Conservation (phyloP, 2,113 vertebrate species). For the Myodes glareolus region DNA sequence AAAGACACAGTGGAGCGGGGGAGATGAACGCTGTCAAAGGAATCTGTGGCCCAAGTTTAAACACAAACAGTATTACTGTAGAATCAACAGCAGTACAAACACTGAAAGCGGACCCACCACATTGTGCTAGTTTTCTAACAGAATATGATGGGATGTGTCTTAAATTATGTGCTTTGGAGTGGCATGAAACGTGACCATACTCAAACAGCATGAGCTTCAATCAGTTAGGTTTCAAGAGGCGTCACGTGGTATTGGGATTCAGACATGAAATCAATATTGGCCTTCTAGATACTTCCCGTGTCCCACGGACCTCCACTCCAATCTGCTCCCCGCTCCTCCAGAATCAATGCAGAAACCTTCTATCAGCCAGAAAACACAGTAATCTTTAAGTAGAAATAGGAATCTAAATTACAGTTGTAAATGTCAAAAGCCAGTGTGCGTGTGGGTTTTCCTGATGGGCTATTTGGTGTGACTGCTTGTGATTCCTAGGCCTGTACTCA, state of each 20-base stretch:
- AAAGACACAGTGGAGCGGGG: neutral
- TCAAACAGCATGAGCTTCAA: constrained; percentile 81
- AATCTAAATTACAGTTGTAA: constrained; percentile 77
- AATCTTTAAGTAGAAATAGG: constrained; percentile 73
- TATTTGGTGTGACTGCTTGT: constrained; percentile 69
- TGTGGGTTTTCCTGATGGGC: constrained; percentile 73
- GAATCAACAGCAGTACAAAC: neutral
- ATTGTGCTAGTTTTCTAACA: neutral
- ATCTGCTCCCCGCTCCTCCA: constrained; percentile 9
- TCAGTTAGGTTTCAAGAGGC: constrained; percentile 85
- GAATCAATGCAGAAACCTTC: constrained; percentile 85
- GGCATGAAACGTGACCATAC: constrained; percentile 75
- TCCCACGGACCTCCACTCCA: constrained; percentile 55
- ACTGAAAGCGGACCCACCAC: neutral
- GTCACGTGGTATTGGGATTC: constrained; percentile 84
- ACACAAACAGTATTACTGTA: neutral
- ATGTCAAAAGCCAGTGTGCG: constrained; percentile 62
- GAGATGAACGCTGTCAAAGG: neutral
- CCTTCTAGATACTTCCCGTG: constrained; percentile 79
- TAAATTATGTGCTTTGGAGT: constrained; percentile 38
- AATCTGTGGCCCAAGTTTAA: neutral
- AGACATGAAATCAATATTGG: constrained; percentile 86
- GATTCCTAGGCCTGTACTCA: constrained; percentile 65
- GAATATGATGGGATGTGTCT: constrained; percentile 61
- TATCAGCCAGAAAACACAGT: constrained; percentile 79